phyloP scores from a whole-genome alignment of 2,113 vertebrate genomes.

The Diphyllodes magnificus region DNA sequence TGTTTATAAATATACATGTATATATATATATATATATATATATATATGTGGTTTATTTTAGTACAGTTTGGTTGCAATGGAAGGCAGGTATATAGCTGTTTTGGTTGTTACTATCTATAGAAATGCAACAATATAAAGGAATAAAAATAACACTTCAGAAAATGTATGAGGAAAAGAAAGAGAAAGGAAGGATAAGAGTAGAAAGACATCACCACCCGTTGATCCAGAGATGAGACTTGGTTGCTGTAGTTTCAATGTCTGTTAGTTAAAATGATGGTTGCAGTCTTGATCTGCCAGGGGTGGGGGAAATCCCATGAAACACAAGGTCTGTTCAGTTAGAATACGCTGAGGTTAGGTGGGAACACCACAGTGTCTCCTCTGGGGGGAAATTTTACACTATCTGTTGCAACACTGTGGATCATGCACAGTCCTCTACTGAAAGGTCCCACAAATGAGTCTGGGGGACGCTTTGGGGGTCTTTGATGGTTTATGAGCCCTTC shows the following conservation, averaged over 20 bases:
- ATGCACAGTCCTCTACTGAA: neutral
- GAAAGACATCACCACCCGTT: neutral
- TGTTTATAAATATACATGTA: neutral
- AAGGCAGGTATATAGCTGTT: neutral
- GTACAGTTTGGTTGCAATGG: neutral
- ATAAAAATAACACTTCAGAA: neutral
- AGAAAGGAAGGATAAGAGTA: neutral
- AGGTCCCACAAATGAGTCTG: neutral
- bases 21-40: too few species aligned
- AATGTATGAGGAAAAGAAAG: neutral
- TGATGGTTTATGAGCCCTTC: neutral
- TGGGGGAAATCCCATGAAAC: neutral
- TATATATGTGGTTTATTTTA: neutral
- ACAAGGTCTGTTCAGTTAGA: neutral
- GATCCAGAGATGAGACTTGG: neutral
- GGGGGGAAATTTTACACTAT: neutral
- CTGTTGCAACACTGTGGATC: neutral
- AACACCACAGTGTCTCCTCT: neutral
- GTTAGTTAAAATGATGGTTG: neutral
- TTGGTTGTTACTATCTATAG: neutral
- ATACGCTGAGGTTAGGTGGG: neutral
- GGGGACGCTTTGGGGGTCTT: neutral
- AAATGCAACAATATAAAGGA: neutral
- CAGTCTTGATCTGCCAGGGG: neutral
- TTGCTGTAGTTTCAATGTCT: neutral